Evolutionary conservation across 1,140 invertebrate genomes (phyloP), one percentile per base, ranked within the genome.

Genomic region (Bombus cullumanus): DNA sequence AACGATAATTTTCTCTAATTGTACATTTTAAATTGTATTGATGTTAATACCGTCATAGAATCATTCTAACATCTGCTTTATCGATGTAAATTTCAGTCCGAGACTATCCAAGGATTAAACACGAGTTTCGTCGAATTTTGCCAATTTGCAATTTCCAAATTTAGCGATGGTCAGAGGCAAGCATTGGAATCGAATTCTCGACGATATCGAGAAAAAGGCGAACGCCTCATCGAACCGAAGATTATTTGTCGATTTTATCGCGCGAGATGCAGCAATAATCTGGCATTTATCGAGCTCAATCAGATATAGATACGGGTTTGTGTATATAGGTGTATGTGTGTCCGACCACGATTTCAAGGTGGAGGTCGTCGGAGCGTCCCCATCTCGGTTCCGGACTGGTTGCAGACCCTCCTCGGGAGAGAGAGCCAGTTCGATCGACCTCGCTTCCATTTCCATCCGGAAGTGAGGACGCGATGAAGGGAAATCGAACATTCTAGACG

Each of bases 361-460:
- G 79, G 88, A 90, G 89, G 86, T 89, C 74, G 81, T 28, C 43
- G 73, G 34, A 81, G 77, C 74, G 73, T 78, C 81, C 81, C 79
- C 84, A 41, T 81, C 84, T 69, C 78, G 81, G 89, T 90, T 90
- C 86, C 81, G 73, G 83, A 83, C 86, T 85, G 75, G 80, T 90
- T 88, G 80, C 82, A 74, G 66, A 88, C 88, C 77, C 81, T 83
- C 66, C 43, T 81, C 83, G 81, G n/a, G 12, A n/a, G 28, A 59
- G 57, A 62, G 69, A 76, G 71, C 78, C 77, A 64, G 85, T 88
- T 90, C 89, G 89, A 91, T 91, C 90, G 86, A 88, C 75, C 86
- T 90, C 89, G 84, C 89, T 90, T 90, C 89, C 89, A 91, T 91
- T 90, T 90, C 89, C 90, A 91, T 84, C 89, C 89, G 90, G 90